Conservation (phyloP, 2,888 invertebrate genomes). For the Metellina segmentata region DNA sequence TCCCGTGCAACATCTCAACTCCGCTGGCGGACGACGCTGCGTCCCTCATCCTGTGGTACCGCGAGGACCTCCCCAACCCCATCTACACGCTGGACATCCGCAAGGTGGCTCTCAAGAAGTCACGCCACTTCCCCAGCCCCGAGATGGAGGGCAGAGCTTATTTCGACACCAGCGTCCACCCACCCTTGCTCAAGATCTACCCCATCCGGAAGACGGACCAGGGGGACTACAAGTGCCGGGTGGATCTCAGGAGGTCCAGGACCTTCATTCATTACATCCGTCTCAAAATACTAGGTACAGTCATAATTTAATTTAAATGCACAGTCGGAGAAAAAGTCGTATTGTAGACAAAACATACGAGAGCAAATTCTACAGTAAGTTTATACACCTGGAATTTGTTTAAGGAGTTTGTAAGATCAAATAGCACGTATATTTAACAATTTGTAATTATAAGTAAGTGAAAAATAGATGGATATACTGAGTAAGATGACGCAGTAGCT, state of each 20-base stretch:
- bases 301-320: too few species aligned
- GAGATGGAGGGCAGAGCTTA: slow-evolving; percentile 77
- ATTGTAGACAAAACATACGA: too few species aligned
- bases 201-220: slow-evolving; percentile 84
- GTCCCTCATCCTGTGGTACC: slow-evolving; percentile 91
- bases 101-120: slow-evolving; percentile 71
- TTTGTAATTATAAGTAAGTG: too few species aligned
- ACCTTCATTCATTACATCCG: slow-evolving; percentile 75
- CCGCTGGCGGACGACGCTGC: slow-evolving; percentile 76
- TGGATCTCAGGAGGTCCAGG: slow-evolving; percentile 84
- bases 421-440: too few species aligned
- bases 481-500: too few species aligned
- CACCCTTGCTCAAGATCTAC: slow-evolving; percentile 77
- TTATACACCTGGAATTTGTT: too few species aligned
- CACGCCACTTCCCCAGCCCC: slow-evolving; percentile 74
- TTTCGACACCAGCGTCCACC: slow-evolving; percentile 76
- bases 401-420: too few species aligned
- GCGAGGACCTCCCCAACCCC: slow-evolving; percentile 90
- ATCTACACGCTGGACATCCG: slow-evolving; percentile 84
- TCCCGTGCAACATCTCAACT: slow-evolving; percentile 77
- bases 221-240: slow-evolving; percentile 91
- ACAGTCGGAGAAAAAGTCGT: too few species aligned
- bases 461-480: too few species aligned
- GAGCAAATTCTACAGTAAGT: too few species aligned
- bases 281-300: slow-evolving; percentile 71